Evolutionary conservation across 2,113 vertebrate species (phyloP).

Genomic region (Paracanthobrama guichenoti): DNA sequence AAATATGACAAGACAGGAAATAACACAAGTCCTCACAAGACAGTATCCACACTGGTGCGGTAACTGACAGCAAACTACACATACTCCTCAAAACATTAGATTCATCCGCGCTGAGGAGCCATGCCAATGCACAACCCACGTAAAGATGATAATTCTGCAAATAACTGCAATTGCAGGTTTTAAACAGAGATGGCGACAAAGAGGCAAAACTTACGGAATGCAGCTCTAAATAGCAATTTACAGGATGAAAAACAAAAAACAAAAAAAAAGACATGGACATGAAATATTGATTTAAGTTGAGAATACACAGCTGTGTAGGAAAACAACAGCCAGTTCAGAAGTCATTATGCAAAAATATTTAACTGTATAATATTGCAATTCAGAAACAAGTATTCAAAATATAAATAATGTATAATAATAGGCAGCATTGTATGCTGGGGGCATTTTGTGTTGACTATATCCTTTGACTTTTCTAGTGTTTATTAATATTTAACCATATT

Average conservation of each 20-base stretch:
- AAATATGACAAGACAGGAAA: too few relatives aligned
- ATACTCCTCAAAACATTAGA: too few relatives aligned
- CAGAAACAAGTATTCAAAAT: background rate
- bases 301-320: background rate
- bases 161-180: too few relatives aligned
- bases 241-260: background rate
- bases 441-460: constrained; percentile 41
- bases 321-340: background rate
- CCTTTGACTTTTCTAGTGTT: constrained; percentile 67
- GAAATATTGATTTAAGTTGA: constrained; percentile 1
- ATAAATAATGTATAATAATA: background rate
- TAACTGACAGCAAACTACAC: too few relatives aligned
- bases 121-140: too few relatives aligned
- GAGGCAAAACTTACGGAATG: too few relatives aligned
- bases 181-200: too few relatives aligned
- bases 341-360: background rate
- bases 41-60: too few relatives aligned
- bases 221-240: background rate
- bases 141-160: too few relatives aligned
- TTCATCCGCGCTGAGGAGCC: too few relatives aligned
- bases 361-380: background rate
- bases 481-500: constrained; percentile 67
- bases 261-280: background rate
- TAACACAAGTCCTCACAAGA: too few relatives aligned
- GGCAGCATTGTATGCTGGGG: background rate